phyloP scores from a whole-genome alignment of 2,888 invertebrate species.

The Zaprionus lineosus region DNA sequence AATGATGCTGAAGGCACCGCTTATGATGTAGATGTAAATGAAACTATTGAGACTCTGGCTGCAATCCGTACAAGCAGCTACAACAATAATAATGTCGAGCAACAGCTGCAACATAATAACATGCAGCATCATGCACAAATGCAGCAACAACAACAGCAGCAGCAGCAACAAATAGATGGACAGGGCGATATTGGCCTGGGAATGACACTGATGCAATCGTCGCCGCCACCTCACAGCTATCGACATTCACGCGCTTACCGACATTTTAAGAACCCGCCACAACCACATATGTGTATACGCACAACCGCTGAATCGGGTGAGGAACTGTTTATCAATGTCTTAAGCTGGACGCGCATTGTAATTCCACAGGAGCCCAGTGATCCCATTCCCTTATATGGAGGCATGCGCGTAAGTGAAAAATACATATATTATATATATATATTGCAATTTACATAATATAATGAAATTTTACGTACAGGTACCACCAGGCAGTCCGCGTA shows the following conservation, averaged over 20 bases:
- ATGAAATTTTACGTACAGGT: slow-evolving; percentile 81
- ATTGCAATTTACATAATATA: neutral
- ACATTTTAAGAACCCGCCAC: slow-evolving; percentile 89
- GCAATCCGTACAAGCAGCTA: slow-evolving; percentile 35
- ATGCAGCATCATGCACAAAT: slow-evolving; percentile 25
- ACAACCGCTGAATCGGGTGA: slow-evolving; percentile 84
- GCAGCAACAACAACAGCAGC: slow-evolving; percentile 37
- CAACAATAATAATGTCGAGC: slow-evolving; percentile 43
- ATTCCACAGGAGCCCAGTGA: slow-evolving; percentile 87
- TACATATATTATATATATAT: neutral
- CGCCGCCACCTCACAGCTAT: slow-evolving; percentile 85
- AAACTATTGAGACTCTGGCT: slow-evolving; percentile 46
- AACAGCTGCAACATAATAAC: slow-evolving; percentile 42
- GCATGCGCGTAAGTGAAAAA: slow-evolving; percentile 85
- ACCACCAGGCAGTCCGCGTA: slow-evolving; percentile 85
- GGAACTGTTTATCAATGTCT: slow-evolving; percentile 87
- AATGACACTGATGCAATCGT: slow-evolving; percentile 79
- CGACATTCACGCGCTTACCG: slow-evolving; percentile 86
- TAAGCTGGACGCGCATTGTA: slow-evolving; percentile 89
- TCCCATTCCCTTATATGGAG: slow-evolving; percentile 88
- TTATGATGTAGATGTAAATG: slow-evolving; percentile 31
- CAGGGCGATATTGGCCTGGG: slow-evolving; percentile 57
- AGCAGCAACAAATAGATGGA: slow-evolving; percentile 20
- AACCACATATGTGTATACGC: slow-evolving; percentile 89
- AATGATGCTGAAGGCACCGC: slow-evolving; percentile 35